These are phyloP conservation scores for Zosterops lateralis DNA, from an alignment of 2,113 vertebrate species.

Conservation along the genomic window DNA sequence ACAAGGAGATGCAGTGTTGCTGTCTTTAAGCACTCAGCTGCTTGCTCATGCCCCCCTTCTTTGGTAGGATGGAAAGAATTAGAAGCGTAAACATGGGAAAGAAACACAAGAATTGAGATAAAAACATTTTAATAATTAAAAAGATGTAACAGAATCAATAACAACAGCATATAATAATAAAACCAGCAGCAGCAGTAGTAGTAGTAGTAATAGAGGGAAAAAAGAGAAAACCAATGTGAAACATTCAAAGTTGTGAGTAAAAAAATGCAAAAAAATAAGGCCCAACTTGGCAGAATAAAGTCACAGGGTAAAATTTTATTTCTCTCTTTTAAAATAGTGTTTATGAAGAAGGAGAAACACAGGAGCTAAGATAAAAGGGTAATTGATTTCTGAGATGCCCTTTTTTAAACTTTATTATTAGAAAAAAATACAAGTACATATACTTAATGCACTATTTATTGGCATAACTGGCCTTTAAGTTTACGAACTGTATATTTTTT, in stretches of 20 bases:
- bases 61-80: background rate
- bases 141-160: background rate
- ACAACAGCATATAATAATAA: background rate
- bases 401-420: background rate
- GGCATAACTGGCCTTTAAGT: background rate
- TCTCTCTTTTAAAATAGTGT: background rate
- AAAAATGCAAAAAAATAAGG: background rate
- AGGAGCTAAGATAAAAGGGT: background rate
- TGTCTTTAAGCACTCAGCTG: background rate
- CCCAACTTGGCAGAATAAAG: background rate
- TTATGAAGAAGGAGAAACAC: background rate
- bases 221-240: background rate
- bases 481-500: background rate
- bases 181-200: background rate
- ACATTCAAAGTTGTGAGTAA: background rate
- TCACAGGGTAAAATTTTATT: background rate
- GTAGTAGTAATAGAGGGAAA: background rate
- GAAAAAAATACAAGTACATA: background rate
- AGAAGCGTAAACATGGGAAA: background rate
- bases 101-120: background rate
- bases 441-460: background rate
- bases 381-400: background rate
- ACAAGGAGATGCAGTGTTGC: background rate
- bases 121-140: background rate
- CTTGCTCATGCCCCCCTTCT: rapidly evolving